These are phyloP conservation scores for Petrolisthes manimaculis DNA, from an alignment of 2,888 invertebrate genomes.

Conservation along the genomic window DNA sequence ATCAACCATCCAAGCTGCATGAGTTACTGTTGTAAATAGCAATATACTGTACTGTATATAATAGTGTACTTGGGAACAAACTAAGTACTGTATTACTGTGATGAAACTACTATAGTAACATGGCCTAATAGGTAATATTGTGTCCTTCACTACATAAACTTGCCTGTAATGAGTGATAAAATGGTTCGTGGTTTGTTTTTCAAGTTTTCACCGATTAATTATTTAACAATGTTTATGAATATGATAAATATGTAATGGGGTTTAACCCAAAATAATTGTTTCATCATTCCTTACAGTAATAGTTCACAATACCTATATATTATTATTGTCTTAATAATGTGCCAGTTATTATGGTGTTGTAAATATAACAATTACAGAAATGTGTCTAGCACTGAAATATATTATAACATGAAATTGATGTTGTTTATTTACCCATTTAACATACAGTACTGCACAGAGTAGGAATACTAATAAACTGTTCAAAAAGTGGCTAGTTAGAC, in stretches of 20 bases:
- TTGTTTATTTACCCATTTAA: background rate
- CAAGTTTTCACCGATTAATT: too few relatives aligned
- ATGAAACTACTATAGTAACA: too few relatives aligned
- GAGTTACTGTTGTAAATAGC: constrained; percentile 20
- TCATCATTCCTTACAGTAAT: constrained; percentile 7
- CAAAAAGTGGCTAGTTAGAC: too few relatives aligned
- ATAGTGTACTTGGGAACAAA: constrained; percentile 25
- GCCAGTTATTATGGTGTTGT: constrained; percentile 38
- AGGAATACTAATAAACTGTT: too few relatives aligned
- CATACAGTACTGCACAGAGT: background rate
- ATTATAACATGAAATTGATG: constrained; percentile 25
- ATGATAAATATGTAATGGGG: too few relatives aligned
- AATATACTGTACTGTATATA: background rate
- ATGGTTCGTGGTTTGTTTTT: too few relatives aligned
- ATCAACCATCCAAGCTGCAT: constrained; percentile 16
- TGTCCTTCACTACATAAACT: too few relatives aligned
- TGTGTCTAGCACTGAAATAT: constrained; percentile 48
- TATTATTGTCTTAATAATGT: constrained; percentile 13
- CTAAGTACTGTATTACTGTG: background rate
- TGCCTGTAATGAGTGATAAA: too few relatives aligned
- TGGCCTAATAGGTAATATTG: too few relatives aligned
- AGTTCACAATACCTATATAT: constrained; percentile 5
- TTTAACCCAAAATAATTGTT: background rate
- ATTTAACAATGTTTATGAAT: too few relatives aligned
- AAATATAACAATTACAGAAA: constrained; percentile 27